Conservation (phyloP, 1,140 invertebrate species). For the Bilobella aurantiaca region DNA sequence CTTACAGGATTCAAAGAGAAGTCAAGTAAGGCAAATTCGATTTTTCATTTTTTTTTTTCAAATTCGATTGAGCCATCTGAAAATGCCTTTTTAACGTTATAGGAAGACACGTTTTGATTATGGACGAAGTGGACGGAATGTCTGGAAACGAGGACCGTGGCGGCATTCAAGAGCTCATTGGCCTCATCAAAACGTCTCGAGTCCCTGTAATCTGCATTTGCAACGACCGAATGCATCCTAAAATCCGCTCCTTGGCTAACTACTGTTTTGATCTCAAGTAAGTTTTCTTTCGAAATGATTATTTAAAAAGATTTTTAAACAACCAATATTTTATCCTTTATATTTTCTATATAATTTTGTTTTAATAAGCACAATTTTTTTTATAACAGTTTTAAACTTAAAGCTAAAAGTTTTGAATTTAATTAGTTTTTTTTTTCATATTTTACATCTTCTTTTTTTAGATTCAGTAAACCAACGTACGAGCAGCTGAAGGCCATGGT, state of each 20-base stretch:
- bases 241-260: slow-evolving; percentile 85
- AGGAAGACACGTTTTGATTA: slow-evolving; percentile 76
- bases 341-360: too few relatives aligned
- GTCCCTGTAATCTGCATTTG: slow-evolving; percentile 98
- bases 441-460: slow-evolving; percentile 42
- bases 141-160: slow-evolving; percentile 97
- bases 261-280: slow-evolving; percentile 84
- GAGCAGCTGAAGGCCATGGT: slow-evolving; percentile 89
- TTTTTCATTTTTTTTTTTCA: slow-evolving; percentile 2
- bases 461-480: slow-evolving; percentile 63
- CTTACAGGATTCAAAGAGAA: slow-evolving; percentile 40
- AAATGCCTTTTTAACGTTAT: neutral
- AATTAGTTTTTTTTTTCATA: too few relatives aligned
- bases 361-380: too few relatives aligned
- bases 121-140: slow-evolving; percentile 99
- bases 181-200: slow-evolving; percentile 76
- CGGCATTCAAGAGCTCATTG: slow-evolving; percentile 87
- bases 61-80: too few relatives aligned
- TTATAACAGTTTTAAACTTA: too few relatives aligned
- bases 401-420: too few relatives aligned
- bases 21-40: neutral
- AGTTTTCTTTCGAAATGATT: neutral
- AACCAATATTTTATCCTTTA: slow-evolving; percentile 41
- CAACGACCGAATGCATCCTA: slow-evolving; percentile 88
- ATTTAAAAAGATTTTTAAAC: neutral